Evolutionary conservation across 2,113 vertebrate species (phyloP).

Genomic region (Hemichromis elongatus): DNA sequence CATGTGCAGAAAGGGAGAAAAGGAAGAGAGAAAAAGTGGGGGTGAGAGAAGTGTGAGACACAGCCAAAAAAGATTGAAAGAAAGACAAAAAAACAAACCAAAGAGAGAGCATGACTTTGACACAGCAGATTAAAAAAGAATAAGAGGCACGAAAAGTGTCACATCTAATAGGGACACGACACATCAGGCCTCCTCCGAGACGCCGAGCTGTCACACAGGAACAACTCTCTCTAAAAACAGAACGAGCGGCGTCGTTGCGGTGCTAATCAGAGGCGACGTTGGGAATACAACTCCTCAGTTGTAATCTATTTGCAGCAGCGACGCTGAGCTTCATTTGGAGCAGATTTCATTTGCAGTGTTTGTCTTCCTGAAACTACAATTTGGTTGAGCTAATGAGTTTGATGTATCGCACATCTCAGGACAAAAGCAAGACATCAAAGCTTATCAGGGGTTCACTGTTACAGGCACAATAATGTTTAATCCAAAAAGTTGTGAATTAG

Average conservation of each 20-base stretch:
- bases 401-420: slow-evolving; percentile 20
- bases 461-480: slow-evolving; percentile 1
- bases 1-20: background rate
- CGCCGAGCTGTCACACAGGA: slow-evolving; percentile 33
- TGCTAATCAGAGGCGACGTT: slow-evolving; percentile 55
- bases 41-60: background rate
- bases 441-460: slow-evolving; percentile 15
- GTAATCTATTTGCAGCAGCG: slow-evolving; percentile 45
- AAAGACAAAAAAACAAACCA: background rate
- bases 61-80: background rate
- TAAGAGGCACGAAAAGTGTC: slow-evolving; percentile 54
- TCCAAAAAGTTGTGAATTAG: background rate
- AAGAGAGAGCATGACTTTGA: slow-evolving; percentile 34
- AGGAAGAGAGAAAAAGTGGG: background rate
- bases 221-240: slow-evolving; percentile 44
- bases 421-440: slow-evolving; percentile 29
- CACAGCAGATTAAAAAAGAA: slow-evolving; percentile 55
- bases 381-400: slow-evolving; percentile 47
- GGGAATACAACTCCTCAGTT: slow-evolving; percentile 47
- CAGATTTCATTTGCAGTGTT: slow-evolving; percentile 51
- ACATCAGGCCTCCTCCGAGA: slow-evolving; percentile 38
- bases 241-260: background rate
- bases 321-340: slow-evolving; percentile 41
- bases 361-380: slow-evolving; percentile 43
- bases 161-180: slow-evolving; percentile 60